Conservation (phyloP, 92 coral and sea anemone species). For the Bergia sp. region DNA sequence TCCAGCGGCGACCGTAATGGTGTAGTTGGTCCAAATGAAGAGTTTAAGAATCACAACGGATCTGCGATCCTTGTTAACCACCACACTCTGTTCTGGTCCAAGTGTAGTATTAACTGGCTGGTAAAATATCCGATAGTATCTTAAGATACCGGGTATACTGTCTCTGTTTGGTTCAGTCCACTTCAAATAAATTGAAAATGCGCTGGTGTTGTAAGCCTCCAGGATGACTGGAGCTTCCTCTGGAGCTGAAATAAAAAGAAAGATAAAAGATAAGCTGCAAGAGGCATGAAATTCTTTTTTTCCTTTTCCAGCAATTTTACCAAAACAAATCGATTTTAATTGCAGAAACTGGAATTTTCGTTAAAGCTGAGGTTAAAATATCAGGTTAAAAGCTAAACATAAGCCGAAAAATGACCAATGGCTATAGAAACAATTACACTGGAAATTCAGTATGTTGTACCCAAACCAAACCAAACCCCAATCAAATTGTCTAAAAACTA, state of each 20-base stretch:
- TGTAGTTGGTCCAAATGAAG: conserved; percentile 10
- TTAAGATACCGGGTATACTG: conserved; percentile 13
- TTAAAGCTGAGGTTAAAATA: too few relatives aligned
- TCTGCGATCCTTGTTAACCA: not conserved
- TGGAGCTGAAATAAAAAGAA: conserved; percentile 35
- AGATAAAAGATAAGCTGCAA: too few relatives aligned
- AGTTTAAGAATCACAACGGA: not conserved
- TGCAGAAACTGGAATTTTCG: too few relatives aligned
- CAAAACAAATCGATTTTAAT: too few relatives aligned
- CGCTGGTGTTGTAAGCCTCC: conserved; percentile 16
- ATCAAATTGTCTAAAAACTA: too few relatives aligned
- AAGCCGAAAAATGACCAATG: too few relatives aligned
- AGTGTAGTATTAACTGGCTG: conserved; percentile 17
- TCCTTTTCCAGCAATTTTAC: too few relatives aligned
- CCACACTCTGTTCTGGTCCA: not conserved
- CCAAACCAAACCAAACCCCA: too few relatives aligned
- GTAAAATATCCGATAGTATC: conserved; percentile 32
- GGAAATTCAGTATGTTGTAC: too few relatives aligned
- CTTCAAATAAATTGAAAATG: conserved; percentile 34
- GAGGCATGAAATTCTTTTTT: too few relatives aligned
- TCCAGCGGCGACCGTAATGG: conserved; percentile 20
- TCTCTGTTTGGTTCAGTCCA: conserved; percentile 10
- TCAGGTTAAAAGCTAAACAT: too few relatives aligned
- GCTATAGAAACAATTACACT: too few relatives aligned
- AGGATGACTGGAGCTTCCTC: conserved; percentile 43